These are phyloP conservation scores for Gobius niger DNA, from an alignment of 2,113 vertebrate species.

Conservation along the genomic window DNA sequence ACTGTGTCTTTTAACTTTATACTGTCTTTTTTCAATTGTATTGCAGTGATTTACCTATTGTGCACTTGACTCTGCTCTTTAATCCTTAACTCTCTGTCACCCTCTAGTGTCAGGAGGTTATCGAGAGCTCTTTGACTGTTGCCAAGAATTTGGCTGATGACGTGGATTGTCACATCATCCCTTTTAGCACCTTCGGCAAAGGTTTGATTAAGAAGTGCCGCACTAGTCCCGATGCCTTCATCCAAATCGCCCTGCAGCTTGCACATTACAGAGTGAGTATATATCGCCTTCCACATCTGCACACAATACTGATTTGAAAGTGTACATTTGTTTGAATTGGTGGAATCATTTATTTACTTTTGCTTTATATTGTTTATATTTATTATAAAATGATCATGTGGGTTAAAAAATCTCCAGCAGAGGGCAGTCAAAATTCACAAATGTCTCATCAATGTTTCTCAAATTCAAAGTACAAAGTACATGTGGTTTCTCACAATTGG, in stretches of 20 bases:
- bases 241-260: constrained; percentile 92
- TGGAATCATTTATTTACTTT: not conserved
- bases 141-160: constrained; percentile 84
- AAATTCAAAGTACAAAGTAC: not conserved
- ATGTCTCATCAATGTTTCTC: not conserved
- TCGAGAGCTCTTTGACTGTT: constrained; percentile 80
- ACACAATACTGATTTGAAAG: too few relatives aligned
- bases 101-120: constrained; percentile 85
- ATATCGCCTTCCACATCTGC: not conserved
- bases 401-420: constrained; percentile 38
- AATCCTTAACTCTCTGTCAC: constrained; percentile 1
- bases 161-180: constrained; percentile 87
- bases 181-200: constrained; percentile 88
- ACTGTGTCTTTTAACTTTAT: too few relatives aligned
- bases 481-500: not conserved
- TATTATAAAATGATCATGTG: not conserved
- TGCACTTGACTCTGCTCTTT: not conserved
- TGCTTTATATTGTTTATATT: not conserved
- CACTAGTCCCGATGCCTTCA: constrained; percentile 92
- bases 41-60: not conserved
- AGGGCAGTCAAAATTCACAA: constrained; percentile 41
- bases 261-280: constrained; percentile 87
- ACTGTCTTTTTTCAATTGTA: too few relatives aligned
- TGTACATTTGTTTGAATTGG: not conserved
- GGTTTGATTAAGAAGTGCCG: constrained; percentile 91